These are phyloP conservation scores for Drosophila subobscura DNA, from an alignment of 1,140 invertebrate species.

Conservation along the genomic window DNA sequence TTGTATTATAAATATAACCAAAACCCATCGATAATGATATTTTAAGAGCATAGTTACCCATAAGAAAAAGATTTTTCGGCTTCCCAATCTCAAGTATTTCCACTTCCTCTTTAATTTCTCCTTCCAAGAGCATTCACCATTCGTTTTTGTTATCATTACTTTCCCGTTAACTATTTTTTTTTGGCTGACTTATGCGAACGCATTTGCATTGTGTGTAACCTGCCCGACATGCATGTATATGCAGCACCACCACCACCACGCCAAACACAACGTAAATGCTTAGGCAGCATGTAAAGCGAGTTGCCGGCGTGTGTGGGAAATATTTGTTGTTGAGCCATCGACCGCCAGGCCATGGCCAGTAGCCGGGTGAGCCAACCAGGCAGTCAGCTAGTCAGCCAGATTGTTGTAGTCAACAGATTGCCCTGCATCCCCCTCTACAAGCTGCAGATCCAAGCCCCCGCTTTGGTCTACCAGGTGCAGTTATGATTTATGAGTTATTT, in stretches of 20 bases:
- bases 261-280: not conserved
- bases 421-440: slow-evolving; percentile 12
- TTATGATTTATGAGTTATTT: slow-evolving; percentile 72
- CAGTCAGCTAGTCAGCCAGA: slow-evolving; percentile 13
- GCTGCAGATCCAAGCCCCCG: slow-evolving; percentile 7
- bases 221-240: slow-evolving; percentile 61
- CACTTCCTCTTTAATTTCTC: not conserved
- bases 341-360: slow-evolving; percentile 49
- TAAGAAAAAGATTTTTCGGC: too few relatives aligned
- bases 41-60: too few relatives aligned
- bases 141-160: slow-evolving; percentile 5
- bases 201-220: slow-evolving; percentile 69
- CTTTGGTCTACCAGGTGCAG: slow-evolving; percentile 65
- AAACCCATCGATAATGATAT: too few relatives aligned
- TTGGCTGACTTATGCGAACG: slow-evolving; percentile 39
- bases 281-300: slow-evolving; percentile 40
- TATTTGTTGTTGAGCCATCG: slow-evolving; percentile 45
- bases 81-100: too few relatives aligned
- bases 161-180: not conserved
- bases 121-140: slow-evolving; percentile 2
- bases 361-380: slow-evolving; percentile 28
- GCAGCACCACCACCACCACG: slow-evolving; percentile 6
- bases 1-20: too few relatives aligned
- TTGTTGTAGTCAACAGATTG: slow-evolving; percentile 12
- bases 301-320: slow-evolving; percentile 70